A percentile compares a stretch with the other conserved stretches of the same genome.
Evolutionary conservation across 2,888 invertebrate species (phyloP).

Genomic region (Leptopilina syphax): DNA sequence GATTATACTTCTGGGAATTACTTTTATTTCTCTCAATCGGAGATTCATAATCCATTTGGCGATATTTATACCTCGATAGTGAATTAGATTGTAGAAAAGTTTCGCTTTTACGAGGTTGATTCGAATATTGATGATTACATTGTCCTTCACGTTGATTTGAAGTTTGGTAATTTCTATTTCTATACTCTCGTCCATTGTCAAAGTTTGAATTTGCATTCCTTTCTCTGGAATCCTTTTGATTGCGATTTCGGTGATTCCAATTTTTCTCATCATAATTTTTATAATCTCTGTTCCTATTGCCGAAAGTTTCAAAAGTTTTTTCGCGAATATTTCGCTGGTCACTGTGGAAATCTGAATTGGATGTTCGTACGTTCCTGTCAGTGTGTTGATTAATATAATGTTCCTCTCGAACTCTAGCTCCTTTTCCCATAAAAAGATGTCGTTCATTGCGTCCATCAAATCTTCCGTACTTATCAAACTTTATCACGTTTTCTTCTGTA

Average conservation of each 20-base stretch:
- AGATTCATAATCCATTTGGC: not conserved
- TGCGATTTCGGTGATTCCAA: not conserved
- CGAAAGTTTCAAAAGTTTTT: not conserved
- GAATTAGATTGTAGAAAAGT: not conserved
- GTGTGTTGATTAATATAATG: slow-evolving; percentile 32
- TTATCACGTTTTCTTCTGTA: not conserved
- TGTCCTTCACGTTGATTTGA: not conserved
- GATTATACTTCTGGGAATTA: not conserved
- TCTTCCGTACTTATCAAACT: slow-evolving; percentile 57
- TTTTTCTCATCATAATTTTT: not conserved
- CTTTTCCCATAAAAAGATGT: slow-evolving; percentile 57
- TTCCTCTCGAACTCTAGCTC: slow-evolving; percentile 60
- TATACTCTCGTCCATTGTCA: slow-evolving; percentile 2
- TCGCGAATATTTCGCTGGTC: not conserved
- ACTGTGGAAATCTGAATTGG: too few species aligned
- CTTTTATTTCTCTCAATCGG: not conserved
- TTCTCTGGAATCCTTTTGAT: not conserved
- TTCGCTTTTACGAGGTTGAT: not conserved
- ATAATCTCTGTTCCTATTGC: not conserved
- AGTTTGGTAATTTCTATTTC: slow-evolving; percentile 1
- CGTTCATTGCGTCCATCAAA: slow-evolving; percentile 54
- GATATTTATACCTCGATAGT: not conserved
- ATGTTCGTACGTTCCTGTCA: not conserved
- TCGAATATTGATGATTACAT: not conserved
- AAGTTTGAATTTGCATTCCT: not conserved